phyloP scores from a whole-genome alignment of 2,797 vertebrate species.

The Cyclura pinguis region DNA sequence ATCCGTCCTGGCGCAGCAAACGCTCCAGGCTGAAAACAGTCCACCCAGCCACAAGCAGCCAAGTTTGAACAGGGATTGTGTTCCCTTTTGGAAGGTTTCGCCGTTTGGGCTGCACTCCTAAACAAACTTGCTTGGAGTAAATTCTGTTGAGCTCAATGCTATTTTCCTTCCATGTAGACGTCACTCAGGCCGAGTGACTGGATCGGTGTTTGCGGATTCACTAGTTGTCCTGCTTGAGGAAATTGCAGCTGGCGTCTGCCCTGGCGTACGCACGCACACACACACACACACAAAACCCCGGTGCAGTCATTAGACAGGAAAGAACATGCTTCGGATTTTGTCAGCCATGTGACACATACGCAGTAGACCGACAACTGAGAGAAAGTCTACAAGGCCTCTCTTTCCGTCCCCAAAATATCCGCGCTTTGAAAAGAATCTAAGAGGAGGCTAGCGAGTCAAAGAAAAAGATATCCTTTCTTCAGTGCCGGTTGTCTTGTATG shows the following conservation, averaged over 20 bases:
- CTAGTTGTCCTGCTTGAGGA: neutral
- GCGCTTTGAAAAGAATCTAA: neutral
- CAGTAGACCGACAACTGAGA: neutral
- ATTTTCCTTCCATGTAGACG: neutral
- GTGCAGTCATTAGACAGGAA: constrained; percentile 1
- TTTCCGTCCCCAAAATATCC: neutral
- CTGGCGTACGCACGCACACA: neutral
- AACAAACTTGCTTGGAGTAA: neutral
- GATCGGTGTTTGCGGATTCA: neutral
- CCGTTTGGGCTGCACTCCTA: neutral
- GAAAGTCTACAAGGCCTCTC: neutral
- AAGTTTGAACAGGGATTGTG: neutral
- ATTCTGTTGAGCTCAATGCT: neutral
- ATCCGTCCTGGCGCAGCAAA: neutral
- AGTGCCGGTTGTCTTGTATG: neutral
- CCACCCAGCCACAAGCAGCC: neutral
- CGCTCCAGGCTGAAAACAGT: neutral
- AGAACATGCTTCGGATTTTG: constrained; percentile 22
- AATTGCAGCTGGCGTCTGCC: neutral
- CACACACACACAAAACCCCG: neutral
- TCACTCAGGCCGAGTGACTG: too few relatives aligned
- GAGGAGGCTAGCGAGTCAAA: neutral
- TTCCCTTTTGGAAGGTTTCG: constrained; percentile 1
- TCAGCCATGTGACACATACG: neutral
- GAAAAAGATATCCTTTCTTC: neutral